Conservation (phyloP, 2,888 invertebrate species). For the Isotomurus palustris region DNA sequence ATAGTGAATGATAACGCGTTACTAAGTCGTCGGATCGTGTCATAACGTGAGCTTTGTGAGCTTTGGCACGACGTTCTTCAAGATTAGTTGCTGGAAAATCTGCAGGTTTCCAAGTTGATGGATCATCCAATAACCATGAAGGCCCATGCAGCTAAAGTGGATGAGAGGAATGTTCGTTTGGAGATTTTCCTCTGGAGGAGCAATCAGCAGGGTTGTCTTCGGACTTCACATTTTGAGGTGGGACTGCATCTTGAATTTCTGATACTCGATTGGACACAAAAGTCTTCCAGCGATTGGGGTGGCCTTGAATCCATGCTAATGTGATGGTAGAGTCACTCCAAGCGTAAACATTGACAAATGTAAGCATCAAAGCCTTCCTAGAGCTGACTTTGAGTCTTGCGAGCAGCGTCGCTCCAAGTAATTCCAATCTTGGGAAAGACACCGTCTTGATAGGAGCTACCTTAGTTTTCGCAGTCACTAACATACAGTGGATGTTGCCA, state of each 20-base stretch:
- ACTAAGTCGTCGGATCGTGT: too few relatives aligned
- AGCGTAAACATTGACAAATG: slow-evolving; percentile 14
- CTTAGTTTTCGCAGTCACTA: slow-evolving; percentile 40
- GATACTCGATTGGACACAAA: slow-evolving; percentile 45
- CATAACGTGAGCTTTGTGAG: too few relatives aligned
- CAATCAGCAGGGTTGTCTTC: slow-evolving; percentile 47
- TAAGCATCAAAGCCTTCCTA: background rate
- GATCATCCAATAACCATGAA: too few relatives aligned
- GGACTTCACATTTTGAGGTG: slow-evolving; percentile 39
- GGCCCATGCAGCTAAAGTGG: slow-evolving; percentile 46
- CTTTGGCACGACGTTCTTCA: too few relatives aligned
- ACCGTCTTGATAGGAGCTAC: slow-evolving; percentile 43
- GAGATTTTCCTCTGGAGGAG: slow-evolving; percentile 33
- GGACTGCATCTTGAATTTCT: slow-evolving; percentile 32
- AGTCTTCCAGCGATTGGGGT: slow-evolving; percentile 39
- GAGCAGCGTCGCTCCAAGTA: slow-evolving; percentile 46
- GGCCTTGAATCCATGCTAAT: slow-evolving; percentile 43
- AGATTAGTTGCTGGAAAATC: too few relatives aligned
- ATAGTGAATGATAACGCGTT: too few relatives aligned
- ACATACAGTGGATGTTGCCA: background rate
- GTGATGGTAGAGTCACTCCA: slow-evolving; percentile 47
- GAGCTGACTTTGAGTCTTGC: slow-evolving; percentile 33
- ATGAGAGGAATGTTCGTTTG: slow-evolving; percentile 12
- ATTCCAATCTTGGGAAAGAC: slow-evolving; percentile 47
- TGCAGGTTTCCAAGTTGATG: too few relatives aligned